Evolutionary conservation across 2,888 invertebrate species (phyloP).

Genomic region (Netelia inedita): DNA sequence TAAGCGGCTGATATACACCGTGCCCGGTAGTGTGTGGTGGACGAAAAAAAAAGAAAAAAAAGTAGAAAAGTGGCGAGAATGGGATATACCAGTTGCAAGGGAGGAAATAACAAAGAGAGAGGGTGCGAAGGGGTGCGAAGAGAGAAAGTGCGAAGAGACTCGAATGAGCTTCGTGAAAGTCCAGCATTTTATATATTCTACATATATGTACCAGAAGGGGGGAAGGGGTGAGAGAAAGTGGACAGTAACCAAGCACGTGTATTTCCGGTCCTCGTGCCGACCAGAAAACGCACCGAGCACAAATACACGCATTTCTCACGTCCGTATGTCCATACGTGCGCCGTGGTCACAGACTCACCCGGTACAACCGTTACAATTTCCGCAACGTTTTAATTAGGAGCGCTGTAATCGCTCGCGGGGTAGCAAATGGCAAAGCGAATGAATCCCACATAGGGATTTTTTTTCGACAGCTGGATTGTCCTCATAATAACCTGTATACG

Average conservation of each 20-base stretch:
- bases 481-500: neutral
- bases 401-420: conserved; percentile 79
- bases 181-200: conserved; percentile 9
- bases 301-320: conserved; percentile 2
- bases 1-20: conserved; percentile 68
- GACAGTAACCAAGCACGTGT: conserved; percentile 29
- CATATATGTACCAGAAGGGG: neutral
- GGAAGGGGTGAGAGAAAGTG: neutral
- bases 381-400: conserved; percentile 83
- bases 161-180: conserved; percentile 21
- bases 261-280: conserved; percentile 49
- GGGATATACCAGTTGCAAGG: conserved; percentile 48
- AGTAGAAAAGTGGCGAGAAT: conserved; percentile 35
- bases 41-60: conserved; percentile 21
- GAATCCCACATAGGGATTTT: neutral
- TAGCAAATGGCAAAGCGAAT: conserved; percentile 13
- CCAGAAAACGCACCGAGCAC: conserved; percentile 28
- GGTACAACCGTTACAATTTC: conserved; percentile 79
- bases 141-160: conserved; percentile 55
- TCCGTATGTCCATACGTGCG: neutral
- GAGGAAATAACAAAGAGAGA: conserved; percentile 58
- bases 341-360: conserved; percentile 64
- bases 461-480: conserved; percentile 45
- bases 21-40: conserved; percentile 30
- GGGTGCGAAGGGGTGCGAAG: conserved; percentile 50